A percentile compares a stretch with the other conserved stretches of the same genome.
Conservation (phyloP, 2,888 invertebrate species). For the Cataglyphis rosenhaueri region DNA sequence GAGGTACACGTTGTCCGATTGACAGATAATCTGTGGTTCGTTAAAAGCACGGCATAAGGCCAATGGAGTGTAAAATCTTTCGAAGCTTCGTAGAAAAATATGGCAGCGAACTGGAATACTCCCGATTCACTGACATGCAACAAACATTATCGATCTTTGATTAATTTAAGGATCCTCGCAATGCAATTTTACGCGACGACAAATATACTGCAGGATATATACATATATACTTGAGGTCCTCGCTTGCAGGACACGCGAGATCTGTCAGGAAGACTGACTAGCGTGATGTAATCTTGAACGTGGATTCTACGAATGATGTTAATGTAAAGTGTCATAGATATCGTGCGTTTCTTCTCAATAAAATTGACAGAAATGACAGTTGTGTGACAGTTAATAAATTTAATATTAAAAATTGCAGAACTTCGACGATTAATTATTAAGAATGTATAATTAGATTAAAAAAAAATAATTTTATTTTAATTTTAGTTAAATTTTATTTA, state of each 20-base stretch:
- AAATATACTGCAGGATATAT: neutral
- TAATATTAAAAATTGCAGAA: neutral
- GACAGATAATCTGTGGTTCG: slow-evolving; percentile 18
- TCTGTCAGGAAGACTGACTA: slow-evolving; percentile 71
- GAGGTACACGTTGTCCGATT: slow-evolving; percentile 4
- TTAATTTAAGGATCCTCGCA: slow-evolving; percentile 18
- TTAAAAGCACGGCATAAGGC: slow-evolving; percentile 10
- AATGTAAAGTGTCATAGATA: neutral
- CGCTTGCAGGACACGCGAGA: slow-evolving; percentile 57
- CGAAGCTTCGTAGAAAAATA: slow-evolving; percentile 43
- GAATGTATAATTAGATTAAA: neutral
- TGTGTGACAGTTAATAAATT: neutral
- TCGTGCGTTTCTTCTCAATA: neutral
- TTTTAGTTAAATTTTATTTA: neutral
- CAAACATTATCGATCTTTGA: slow-evolving; percentile 17
- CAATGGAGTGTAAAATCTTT: neutral
- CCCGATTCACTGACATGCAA: slow-evolving; percentile 16
- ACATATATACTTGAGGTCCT: neutral
- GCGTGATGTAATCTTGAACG: slow-evolving; percentile 57
- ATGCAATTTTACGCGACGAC: slow-evolving; percentile 17
- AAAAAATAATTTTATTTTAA: neutral
- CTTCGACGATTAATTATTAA: neutral
- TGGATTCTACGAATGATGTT: neutral
- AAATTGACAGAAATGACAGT: neutral
- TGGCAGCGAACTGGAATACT: slow-evolving; percentile 68